Conservation (phyloP, 2,888 invertebrate genomes). For the Agriotes lineatus region DNA sequence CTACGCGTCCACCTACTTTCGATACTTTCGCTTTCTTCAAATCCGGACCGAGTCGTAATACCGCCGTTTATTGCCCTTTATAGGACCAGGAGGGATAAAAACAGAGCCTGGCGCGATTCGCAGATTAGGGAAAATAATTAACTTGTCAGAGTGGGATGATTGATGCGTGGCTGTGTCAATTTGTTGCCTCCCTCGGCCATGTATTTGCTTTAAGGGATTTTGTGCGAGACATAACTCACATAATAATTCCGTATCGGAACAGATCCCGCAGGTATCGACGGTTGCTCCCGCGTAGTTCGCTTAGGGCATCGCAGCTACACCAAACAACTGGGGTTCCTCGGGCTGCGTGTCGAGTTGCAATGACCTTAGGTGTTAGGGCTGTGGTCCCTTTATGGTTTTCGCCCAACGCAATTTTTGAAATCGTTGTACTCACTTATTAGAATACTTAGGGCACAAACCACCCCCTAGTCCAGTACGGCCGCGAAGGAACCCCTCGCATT, state of each 20-base stretch:
- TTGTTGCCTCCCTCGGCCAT: slow-evolving; percentile 5
- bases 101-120: neutral
- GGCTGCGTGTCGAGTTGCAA: slow-evolving; percentile 12
- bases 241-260: slow-evolving; percentile 7
- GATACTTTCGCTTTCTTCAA: no score
- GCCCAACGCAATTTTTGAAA: no score
- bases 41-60: no score
- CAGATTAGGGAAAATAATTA: slow-evolving; percentile 18
- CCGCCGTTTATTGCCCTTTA: no score
- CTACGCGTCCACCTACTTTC: neutral
- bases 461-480: no score
- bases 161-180: slow-evolving; percentile 22
- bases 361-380: no score
- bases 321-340: slow-evolving; percentile 18
- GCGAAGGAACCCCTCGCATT: no score
- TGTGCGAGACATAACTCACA: slow-evolving; percentile 13
- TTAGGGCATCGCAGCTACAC: slow-evolving; percentile 28
- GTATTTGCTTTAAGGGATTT: slow-evolving; percentile 25
- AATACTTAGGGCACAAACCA: no score
- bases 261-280: slow-evolving; percentile 26
- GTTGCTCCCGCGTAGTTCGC: slow-evolving; percentile 31
- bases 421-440: no score
- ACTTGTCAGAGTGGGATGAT: slow-evolving; percentile 23
- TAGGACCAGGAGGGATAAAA: no score
- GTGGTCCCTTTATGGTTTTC: neutral